Conservation (phyloP, 2,797 vertebrate species). For the Lepilemur septentrionalis region DNA sequence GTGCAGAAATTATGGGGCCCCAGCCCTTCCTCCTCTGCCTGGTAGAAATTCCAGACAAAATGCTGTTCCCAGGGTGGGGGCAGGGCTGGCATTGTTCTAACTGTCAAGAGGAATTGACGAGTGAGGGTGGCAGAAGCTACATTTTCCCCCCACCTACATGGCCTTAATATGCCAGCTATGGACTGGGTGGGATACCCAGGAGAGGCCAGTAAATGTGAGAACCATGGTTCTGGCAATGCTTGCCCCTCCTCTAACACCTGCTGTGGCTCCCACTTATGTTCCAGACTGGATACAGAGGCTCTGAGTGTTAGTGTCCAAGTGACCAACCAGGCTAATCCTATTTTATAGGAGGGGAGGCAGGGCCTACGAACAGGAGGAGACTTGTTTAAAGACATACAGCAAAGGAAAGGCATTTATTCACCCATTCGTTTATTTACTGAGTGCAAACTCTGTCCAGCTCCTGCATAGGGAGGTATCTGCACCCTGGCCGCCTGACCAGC, state of each 20-base stretch:
- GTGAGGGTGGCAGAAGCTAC: background rate
- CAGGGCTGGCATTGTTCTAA: slow-evolving; percentile 18
- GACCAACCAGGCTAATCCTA: background rate
- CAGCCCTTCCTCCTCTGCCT: slow-evolving; percentile 63
- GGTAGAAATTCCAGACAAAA: slow-evolving; percentile 70
- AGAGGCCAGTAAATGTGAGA: background rate
- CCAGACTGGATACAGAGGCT: background rate
- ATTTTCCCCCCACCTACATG: background rate
- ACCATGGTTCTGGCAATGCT: background rate
- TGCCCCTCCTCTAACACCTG: background rate
- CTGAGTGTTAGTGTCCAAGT: background rate
- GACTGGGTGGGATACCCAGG: background rate
- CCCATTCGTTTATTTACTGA: background rate
- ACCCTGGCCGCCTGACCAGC: background rate
- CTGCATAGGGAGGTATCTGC: background rate
- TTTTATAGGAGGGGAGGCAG: background rate
- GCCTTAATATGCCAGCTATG: background rate
- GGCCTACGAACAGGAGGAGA: background rate
- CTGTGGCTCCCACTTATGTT: background rate
- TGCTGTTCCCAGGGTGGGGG: slow-evolving; percentile 11
- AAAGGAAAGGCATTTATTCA: background rate
- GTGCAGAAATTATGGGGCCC: slow-evolving; percentile 58
- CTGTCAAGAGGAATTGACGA: background rate
- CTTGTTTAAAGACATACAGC: background rate
- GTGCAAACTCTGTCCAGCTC: background rate